phyloP scores from a whole-genome alignment of 2,888 invertebrate species.

The Marronus borbonicus region DNA sequence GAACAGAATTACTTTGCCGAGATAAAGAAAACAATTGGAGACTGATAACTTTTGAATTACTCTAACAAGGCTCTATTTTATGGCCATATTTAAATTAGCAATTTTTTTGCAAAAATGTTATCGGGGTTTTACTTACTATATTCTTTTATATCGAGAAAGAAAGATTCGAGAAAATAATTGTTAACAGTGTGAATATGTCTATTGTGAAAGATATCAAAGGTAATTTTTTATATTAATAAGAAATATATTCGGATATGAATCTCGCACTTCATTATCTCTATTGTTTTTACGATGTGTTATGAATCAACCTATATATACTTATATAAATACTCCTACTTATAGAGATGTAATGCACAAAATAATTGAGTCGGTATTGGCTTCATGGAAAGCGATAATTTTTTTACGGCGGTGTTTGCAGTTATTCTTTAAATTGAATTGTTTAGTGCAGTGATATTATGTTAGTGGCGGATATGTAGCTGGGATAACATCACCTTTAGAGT shows the following conservation, averaged over 20 bases:
- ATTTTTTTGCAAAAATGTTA: too few relatives aligned
- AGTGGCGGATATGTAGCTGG: conserved; percentile 35
- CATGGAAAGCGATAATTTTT: conserved; percentile 31
- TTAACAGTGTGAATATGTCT: background rate
- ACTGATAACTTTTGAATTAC: too few relatives aligned
- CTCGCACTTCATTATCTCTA: background rate
- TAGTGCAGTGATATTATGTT: conserved; percentile 15
- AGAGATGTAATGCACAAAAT: conserved; percentile 32
- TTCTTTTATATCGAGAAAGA: background rate
- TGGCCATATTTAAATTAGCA: too few relatives aligned
- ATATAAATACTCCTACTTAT: conserved; percentile 23
- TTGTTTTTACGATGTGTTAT: background rate
- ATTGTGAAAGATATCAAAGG: background rate
- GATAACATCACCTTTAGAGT: conserved; percentile 6
- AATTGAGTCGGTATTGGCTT: conserved; percentile 31
- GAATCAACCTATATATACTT: conserved; percentile 12
- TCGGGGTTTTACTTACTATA: too few relatives aligned
- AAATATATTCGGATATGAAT: conserved; percentile 2
- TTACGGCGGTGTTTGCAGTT: conserved; percentile 14
- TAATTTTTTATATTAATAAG: background rate
- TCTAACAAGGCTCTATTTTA: too few relatives aligned
- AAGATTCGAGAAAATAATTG: background rate
- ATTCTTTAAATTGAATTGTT: conserved; percentile 21
- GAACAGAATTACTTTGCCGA: too few relatives aligned
- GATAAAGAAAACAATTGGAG: too few relatives aligned